Conservation (phyloP, 2,113 vertebrate species). For the Haemorhous mexicanus region DNA sequence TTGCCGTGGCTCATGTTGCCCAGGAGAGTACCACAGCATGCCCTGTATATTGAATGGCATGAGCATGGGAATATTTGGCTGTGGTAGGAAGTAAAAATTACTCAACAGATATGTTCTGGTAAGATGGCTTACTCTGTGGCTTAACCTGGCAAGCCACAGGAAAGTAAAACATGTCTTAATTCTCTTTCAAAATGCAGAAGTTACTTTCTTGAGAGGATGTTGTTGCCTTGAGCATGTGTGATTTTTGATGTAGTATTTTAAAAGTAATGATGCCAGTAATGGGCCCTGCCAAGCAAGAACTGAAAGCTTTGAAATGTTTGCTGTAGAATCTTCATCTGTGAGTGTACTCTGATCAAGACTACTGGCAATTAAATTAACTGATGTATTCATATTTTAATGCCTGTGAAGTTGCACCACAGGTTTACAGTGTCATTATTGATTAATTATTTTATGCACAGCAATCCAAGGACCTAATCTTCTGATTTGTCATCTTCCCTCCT, state of each 20-base stretch:
- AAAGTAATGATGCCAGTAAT: background rate
- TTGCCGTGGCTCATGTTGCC: background rate
- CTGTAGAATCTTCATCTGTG: background rate
- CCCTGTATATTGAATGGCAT: background rate
- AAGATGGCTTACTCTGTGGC: background rate
- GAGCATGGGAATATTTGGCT: background rate
- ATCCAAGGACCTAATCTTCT: background rate
- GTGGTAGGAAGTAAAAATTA: background rate
- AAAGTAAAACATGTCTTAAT: background rate
- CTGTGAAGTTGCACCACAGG: background rate
- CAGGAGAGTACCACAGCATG: background rate
- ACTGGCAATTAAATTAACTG: background rate
- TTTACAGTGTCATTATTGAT: background rate
- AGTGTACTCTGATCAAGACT: background rate
- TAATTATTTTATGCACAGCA: background rate
- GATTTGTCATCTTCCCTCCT: background rate
- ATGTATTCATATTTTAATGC: background rate
- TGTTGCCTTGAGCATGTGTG: background rate
- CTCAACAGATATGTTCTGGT: background rate
- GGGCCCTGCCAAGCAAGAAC: background rate
- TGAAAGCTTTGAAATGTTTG: background rate
- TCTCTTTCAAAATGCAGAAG: background rate
- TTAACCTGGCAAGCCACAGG: background rate
- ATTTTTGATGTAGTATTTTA: background rate
- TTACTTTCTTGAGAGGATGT: background rate